Evolutionary conservation across 2,113 vertebrate species (phyloP).

Genomic region (Nesospiza acunhae): DNA sequence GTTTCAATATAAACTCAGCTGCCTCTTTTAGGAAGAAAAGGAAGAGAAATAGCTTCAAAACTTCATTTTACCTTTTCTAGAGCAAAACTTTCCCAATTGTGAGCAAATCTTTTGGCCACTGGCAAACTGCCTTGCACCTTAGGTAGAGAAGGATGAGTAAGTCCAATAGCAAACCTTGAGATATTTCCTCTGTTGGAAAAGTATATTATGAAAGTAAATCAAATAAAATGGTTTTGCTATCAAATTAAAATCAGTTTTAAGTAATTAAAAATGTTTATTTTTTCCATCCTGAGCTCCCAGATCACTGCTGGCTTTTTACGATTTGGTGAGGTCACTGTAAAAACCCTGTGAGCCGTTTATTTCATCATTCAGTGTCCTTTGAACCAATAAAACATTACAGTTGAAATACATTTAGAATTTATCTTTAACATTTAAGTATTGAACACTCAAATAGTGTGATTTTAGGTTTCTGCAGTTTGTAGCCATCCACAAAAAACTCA

Average conservation of each 20-base stretch:
- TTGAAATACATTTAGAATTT: background rate
- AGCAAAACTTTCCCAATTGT: background rate
- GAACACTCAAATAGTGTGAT: background rate
- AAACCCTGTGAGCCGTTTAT: background rate
- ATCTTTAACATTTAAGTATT: background rate
- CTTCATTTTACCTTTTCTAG: background rate
- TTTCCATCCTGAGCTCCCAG: background rate
- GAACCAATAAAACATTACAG: background rate
- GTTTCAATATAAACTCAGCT: background rate
- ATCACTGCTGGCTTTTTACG: background rate
- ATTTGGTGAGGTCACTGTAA: background rate
- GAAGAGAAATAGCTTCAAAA: background rate
- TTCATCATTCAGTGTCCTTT: background rate
- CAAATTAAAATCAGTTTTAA: background rate
- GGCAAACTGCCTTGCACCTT: background rate
- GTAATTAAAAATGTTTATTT: background rate
- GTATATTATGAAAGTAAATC: background rate
- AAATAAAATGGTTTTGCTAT: background rate
- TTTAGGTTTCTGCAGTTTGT: background rate
- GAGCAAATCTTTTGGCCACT: background rate
- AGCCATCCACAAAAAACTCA: background rate
- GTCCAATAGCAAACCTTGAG: background rate
- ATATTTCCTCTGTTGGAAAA: background rate
- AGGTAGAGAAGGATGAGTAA: background rate
- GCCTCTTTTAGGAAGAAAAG: background rate